A percentile compares a stretch with the other conserved stretches of the same genome.
Evolutionary conservation across 2,888 invertebrate species (phyloP).

Genomic region (Leuctra nigra): DNA sequence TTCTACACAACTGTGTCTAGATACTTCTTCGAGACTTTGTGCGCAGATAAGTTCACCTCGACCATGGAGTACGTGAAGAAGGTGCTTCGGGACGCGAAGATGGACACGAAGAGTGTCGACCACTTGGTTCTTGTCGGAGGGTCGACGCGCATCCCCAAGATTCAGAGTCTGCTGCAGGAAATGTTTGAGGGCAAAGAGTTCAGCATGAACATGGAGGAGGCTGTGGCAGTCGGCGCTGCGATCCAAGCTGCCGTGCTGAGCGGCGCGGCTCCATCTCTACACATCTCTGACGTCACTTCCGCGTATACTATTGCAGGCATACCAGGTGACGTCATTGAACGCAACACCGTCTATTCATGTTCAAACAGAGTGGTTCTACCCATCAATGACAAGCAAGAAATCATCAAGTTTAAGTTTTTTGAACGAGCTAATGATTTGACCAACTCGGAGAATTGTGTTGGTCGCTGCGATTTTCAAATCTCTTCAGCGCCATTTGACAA

Average conservation of each 20-base stretch:
- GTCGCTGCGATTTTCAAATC: too few relatives aligned
- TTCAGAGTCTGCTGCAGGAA: constrained; percentile 86
- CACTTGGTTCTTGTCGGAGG: constrained; percentile 92
- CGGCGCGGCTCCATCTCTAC: too few relatives aligned
- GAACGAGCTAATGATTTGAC: too few relatives aligned
- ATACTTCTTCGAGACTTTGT: constrained; percentile 94
- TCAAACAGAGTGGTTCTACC: too few relatives aligned
- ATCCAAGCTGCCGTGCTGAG: constrained; percentile 92
- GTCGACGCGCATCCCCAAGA: constrained; percentile 96
- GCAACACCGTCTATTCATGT: too few relatives aligned
- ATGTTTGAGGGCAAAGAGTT: constrained; percentile 95
- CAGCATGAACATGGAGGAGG: constrained; percentile 97
- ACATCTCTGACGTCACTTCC: too few relatives aligned
- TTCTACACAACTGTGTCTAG: constrained; percentile 93
- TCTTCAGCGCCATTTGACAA: too few relatives aligned
- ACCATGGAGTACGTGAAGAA: constrained; percentile 98
- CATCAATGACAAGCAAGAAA: too few relatives aligned
- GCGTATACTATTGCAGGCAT: too few relatives aligned
- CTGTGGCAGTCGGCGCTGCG: constrained; percentile 96
- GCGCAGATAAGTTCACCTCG: constrained; percentile 90
- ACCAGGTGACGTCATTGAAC: too few relatives aligned
- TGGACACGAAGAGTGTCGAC: constrained; percentile 86
- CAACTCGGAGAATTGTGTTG: too few relatives aligned
- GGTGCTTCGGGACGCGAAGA: constrained; percentile 85
- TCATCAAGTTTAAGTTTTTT: too few relatives aligned